Base-by-base conservation (phyloP, 2,888 invertebrate genomes). In the Graphium colonna region DNA sequence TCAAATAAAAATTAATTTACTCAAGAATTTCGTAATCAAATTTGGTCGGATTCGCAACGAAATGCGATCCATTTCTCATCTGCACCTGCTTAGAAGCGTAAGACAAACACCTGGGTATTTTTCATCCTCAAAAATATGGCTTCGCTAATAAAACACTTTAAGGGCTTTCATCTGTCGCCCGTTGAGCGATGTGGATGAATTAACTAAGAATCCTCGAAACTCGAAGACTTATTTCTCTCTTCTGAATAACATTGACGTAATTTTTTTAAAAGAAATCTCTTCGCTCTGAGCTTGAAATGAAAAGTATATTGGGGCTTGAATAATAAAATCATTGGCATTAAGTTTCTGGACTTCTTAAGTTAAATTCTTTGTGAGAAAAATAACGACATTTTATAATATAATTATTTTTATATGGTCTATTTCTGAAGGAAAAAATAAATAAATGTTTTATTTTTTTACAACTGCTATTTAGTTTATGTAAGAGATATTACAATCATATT, bases 131-230 rank as follows among this genome's bases (percentile, higher is more conserved):
- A 48, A 53, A 54, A 49, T 54, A 49, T 54, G 54, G 54, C 52
- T 49, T 54, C 39, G 54, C 54, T 54, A 54, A 54, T 54, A 49
- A 54, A 54, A 54, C 54, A 54, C 49, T 54, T 54, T 54, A 49
- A 49, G 48, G 54, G 54, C 54, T 50, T 54, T 49, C 49, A 49
- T 54, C 49, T 50, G 54, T 54, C 54, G 52, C 52, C 38, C 48
- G 49, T 16, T 45, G 49, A 54, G 48, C 48, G 49, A 54, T 54
- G 49, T 40, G 49, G 54, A 54, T 45, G 31, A 49, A 54, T 54
- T 54, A 50, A 54, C 54, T 54, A 18, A 49, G 52, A 48, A 53
- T 53, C 47, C 52, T 43, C 48, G 48, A 53, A 53, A 53, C 52
- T 53, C 36, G 38, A 42, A 42, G 42, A 44, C 26, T 42, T 53